Evolutionary conservation across 2,888 invertebrate genomes (phyloP), one percentile per base, ranked within the genome.

Genomic region (Phyllotreta striolata): DNA sequence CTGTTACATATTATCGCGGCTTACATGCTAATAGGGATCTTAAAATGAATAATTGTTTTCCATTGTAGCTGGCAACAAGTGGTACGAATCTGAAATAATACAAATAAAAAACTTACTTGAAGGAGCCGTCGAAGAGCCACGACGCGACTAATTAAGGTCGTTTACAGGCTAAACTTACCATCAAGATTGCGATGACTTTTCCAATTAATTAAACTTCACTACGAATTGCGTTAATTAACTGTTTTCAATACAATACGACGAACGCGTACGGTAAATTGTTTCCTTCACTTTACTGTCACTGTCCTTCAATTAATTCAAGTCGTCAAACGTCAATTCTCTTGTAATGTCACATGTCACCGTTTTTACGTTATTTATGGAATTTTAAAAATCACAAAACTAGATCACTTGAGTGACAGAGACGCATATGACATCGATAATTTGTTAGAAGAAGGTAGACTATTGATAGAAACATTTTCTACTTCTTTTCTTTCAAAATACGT

Each of bases 31-130:
- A 24, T 24, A 24, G 24, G 24, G 4, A 64, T 68, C 57, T 64
- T 61, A 43, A 10, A 12, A 13, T 14, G 43, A 58, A 10, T n/a
- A n/a, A n/a, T 58, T 49, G 9, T 40, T 54, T 34, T 60, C 49
- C 69, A 63, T 66, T 65, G 62, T 66, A 64, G 64, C 63, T 62
- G 34, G 66, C 70, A 69, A 69, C 70, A 70, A 70, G 72, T 72
- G 63, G 72, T 64, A 64, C 66, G 68, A 66, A 67, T 68, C 71
- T 71, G 71, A 54, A 71, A 41, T 10, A 41, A 41, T 70, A 68
- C 46, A 61, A 63, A 64, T 52, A 60, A 57, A 35, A 63, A 62
- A 70, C 62, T 69, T 66, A 66, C 64, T 52, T 65, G 55, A 56
- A 56, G 46, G 47, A 47, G 24, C 40, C n/a, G 38, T 38, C 24